Conservation (phyloP, 2,888 invertebrate genomes). For the Eutolmus rufibarbis region DNA sequence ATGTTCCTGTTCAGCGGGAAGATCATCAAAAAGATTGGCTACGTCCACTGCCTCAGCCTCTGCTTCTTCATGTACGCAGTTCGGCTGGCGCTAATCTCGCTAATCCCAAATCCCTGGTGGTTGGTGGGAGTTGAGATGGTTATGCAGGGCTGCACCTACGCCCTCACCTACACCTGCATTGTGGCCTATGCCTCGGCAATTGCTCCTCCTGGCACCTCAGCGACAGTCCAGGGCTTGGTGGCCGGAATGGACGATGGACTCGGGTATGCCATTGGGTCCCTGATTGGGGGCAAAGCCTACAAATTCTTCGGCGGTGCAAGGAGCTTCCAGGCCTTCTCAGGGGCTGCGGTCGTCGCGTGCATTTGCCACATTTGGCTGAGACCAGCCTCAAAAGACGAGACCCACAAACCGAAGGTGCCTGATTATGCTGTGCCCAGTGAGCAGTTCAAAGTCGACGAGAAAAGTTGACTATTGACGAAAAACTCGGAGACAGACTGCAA, state of each 20-base stretch:
- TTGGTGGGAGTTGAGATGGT: conserved; percentile 79
- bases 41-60: conserved; percentile 78
- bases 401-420: not conserved
- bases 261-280: conserved; percentile 79
- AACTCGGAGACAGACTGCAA: not conserved
- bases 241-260: conserved; percentile 90
- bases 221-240: conserved; percentile 84
- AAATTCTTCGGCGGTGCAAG: conserved; percentile 69
- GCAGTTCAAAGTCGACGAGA: conserved; percentile 39
- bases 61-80: conserved; percentile 80
- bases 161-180: conserved; percentile 82
- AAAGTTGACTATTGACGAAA: not conserved
- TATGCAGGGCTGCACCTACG: conserved; percentile 88
- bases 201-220: conserved; percentile 77
- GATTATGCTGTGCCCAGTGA: conserved; percentile 44
- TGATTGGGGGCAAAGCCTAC: conserved; percentile 76
- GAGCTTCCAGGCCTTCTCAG: conserved; percentile 66
- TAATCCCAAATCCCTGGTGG: conserved; percentile 83
- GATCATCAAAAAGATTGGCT: conserved; percentile 81
- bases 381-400: conserved; percentile 56
- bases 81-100: conserved; percentile 76
- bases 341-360: conserved; percentile 57
- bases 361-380: conserved; percentile 59
- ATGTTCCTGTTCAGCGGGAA: conserved; percentile 77
- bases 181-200: conserved; percentile 75